A percentile compares a stretch with the other conserved stretches of the same genome.
Evolutionary conservation across 2,113 vertebrate genomes (phyloP).

Genomic region (Tragelaphus buxtoni): DNA sequence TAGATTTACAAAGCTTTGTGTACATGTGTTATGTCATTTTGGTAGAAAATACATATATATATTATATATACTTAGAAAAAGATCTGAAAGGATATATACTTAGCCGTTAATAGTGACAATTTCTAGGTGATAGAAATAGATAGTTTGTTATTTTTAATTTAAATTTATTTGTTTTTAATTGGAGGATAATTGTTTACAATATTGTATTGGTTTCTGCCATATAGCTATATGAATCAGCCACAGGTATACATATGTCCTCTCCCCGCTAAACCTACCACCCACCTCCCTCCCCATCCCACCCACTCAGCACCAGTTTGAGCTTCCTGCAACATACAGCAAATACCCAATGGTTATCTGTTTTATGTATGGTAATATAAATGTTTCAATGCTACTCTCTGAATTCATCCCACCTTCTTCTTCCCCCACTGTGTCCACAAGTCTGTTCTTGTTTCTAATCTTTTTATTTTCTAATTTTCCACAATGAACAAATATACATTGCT

Average conservation of each 20-base stretch:
- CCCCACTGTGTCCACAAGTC: background rate
- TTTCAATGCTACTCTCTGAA: background rate
- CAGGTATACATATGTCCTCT: background rate
- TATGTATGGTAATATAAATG: background rate
- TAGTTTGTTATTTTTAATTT: background rate
- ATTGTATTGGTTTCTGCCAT: background rate
- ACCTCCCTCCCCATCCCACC: no score
- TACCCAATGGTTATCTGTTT: background rate
- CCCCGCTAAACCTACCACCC: background rate
- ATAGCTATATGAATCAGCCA: background rate
- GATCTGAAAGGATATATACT: background rate
- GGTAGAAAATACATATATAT: background rate
- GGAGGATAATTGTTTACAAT: background rate
- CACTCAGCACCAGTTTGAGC: background rate
- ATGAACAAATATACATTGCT: background rate
- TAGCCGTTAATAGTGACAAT: background rate
- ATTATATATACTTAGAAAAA: background rate
- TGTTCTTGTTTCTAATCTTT: background rate
- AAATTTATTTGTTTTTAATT: background rate
- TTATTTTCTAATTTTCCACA: constrained; percentile 12
- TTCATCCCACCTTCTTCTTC: background rate
- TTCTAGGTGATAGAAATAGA: background rate
- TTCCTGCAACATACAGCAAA: background rate
- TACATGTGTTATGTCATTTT: background rate
- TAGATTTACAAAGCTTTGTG: background rate